Conservation (phyloP, 2,888 invertebrate species). For the Epinotia brunnichana region DNA sequence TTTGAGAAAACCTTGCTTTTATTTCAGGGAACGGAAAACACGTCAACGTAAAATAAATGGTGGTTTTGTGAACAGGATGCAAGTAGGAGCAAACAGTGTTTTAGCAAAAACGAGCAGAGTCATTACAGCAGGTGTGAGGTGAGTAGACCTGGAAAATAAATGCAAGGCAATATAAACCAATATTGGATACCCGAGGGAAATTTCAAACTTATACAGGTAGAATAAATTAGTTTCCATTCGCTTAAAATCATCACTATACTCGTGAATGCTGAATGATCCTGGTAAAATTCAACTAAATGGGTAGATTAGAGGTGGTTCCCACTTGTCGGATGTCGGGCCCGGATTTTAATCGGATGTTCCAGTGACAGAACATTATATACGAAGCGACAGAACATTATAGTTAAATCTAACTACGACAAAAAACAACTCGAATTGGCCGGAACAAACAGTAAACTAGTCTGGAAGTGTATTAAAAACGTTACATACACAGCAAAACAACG, state of each 20-base stretch:
- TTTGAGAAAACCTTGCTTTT: background rate
- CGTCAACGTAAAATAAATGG: constrained; percentile 1
- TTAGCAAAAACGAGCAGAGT: constrained; percentile 51
- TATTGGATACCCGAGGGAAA: background rate
- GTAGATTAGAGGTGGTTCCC: too few relatives aligned
- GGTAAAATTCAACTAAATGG: background rate
- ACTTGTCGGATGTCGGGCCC: too few relatives aligned
- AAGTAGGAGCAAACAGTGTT: constrained; percentile 50
- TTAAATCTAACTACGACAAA: too few relatives aligned
- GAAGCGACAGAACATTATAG: too few relatives aligned
- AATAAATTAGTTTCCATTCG: background rate
- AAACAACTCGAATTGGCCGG: too few relatives aligned
- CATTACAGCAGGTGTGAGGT: constrained; percentile 57
- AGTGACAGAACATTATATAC: too few relatives aligned
- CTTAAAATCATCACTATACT: background rate
- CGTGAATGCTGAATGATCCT: background rate
- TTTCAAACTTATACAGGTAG: background rate
- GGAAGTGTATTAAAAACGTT: too few relatives aligned
- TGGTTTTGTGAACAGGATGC: constrained; percentile 48
- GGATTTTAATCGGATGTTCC: too few relatives aligned
- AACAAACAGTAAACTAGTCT: too few relatives aligned
- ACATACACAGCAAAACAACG: too few relatives aligned
- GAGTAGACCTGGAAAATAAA: constrained; percentile 43
- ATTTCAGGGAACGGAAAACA: background rate
- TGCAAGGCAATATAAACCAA: background rate